Evolutionary conservation across 1,140 invertebrate genomes (phyloP).

Genomic region (Drosophila littoralis): DNA sequence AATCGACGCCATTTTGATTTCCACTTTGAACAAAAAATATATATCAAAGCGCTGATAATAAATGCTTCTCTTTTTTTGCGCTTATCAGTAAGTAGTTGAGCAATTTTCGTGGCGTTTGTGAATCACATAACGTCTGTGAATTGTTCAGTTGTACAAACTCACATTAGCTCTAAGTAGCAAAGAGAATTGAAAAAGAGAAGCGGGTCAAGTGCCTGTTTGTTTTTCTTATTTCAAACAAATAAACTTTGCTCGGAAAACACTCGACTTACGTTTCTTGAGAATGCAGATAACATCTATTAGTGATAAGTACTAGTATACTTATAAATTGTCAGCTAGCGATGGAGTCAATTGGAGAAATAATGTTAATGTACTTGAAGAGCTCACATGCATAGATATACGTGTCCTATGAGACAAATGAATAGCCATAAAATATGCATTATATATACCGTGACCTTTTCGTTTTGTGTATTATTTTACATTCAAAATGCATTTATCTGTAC

Average conservation of each 20-base stretch:
- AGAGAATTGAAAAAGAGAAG: conserved; percentile 38
- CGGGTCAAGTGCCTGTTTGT: conserved; percentile 42
- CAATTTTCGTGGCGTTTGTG: conserved; percentile 25
- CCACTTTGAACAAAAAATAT: conserved; percentile 4
- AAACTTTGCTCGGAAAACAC: neutral
- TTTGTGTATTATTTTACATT: too few species aligned
- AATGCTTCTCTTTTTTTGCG: conserved; percentile 14
- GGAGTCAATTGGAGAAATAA: too few species aligned
- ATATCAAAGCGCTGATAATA: conserved; percentile 31
- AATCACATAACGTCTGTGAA: conserved; percentile 16
- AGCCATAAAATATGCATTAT: too few species aligned
- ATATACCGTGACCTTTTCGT: too few species aligned
- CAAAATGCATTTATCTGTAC: too few species aligned
- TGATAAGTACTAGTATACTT: neutral
- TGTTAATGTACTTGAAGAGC: too few species aligned
- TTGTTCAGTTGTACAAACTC: conserved; percentile 1
- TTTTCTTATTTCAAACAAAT: conserved; percentile 15
- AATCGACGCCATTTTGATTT: conserved; percentile 61
- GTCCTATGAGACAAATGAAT: too few species aligned
- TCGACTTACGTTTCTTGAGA: neutral
- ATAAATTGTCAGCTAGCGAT: too few species aligned
- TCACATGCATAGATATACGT: too few species aligned
- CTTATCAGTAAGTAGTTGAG: conserved; percentile 40
- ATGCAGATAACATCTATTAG: conserved; percentile 11
- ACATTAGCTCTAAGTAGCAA: neutral